These are phyloP conservation scores for Caligus rogercresseyi DNA, from an alignment of 1,140 invertebrate genomes.

Conservation along the genomic window DNA sequence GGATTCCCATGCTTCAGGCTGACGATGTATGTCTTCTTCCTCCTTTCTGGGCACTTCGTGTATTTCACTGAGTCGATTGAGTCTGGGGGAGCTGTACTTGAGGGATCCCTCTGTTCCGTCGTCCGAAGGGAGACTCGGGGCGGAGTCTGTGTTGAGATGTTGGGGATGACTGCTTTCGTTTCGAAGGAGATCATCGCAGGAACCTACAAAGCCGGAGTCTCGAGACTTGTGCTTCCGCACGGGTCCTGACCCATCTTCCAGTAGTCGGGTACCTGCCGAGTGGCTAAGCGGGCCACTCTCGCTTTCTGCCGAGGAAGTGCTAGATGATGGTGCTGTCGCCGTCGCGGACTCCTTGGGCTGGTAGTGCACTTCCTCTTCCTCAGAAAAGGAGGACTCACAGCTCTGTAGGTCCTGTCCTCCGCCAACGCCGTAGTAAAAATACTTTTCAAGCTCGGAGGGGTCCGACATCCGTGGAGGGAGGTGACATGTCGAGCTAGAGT, in stretches of 20 bases:
- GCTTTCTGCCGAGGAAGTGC: neutral
- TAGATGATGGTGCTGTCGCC: neutral
- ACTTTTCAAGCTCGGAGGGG: conserved; percentile 68
- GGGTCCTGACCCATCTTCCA: conserved; percentile 40
- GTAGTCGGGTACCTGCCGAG: neutral
- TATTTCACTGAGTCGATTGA: conserved; percentile 23
- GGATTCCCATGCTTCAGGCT: neutral
- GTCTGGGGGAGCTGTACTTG: neutral
- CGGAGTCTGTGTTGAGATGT: neutral
- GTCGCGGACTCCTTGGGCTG: neutral
- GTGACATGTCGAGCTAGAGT: conserved; percentile 29
- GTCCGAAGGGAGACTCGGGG: conserved; percentile 11
- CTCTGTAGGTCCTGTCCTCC: conserved; percentile 34
- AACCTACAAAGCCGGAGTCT: conserved; percentile 21
- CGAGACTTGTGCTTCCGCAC: conserved; percentile 39
- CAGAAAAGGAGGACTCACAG: conserved; percentile 35
- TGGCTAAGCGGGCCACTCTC: neutral
- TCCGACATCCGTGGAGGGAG: conserved; percentile 23
- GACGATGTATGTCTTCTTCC: neutral
- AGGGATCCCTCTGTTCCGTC: conserved; percentile 19
- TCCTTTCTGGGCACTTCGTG: conserved; percentile 23
- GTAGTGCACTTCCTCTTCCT: neutral
- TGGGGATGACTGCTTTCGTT: conserved; percentile 20
- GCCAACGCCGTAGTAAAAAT: conserved; percentile 67
- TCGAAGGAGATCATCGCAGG: conserved; percentile 21